phyloP scores from a whole-genome alignment of 2,113 vertebrate genomes.

The Aegotheles bennettii region DNA sequence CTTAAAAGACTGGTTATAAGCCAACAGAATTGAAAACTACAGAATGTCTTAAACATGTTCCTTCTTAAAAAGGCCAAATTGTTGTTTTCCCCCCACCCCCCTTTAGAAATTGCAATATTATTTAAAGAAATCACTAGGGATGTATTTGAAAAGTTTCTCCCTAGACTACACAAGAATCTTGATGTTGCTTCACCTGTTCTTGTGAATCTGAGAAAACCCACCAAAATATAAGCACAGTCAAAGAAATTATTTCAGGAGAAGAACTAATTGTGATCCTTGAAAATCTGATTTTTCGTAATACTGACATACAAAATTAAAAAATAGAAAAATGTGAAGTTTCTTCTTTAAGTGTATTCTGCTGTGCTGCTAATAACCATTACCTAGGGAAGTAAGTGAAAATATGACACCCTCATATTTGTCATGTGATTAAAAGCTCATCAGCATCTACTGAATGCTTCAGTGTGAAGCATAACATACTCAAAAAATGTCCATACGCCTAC shows the following conservation, averaged over 20 bases:
- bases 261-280: neutral
- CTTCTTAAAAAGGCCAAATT: neutral
- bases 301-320: slow-evolving; percentile 30
- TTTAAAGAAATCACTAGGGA: neutral
- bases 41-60: neutral
- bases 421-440: neutral
- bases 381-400: slow-evolving; percentile 25
- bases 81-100: neutral
- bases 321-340: neutral
- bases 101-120: neutral
- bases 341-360: neutral
- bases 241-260: neutral
- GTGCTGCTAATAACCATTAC: neutral
- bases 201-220: neutral
- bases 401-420: neutral
- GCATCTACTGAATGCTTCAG: neutral
- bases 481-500: neutral
- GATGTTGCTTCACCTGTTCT: neutral
- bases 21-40: neutral
- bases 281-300: neutral
- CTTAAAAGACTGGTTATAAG: neutral
- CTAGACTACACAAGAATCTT: neutral
- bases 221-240: neutral
- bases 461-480: neutral
- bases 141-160: neutral